These are phyloP conservation scores for Dasypogon diadema DNA, from an alignment of 2,888 invertebrate species.

Conservation along the genomic window DNA sequence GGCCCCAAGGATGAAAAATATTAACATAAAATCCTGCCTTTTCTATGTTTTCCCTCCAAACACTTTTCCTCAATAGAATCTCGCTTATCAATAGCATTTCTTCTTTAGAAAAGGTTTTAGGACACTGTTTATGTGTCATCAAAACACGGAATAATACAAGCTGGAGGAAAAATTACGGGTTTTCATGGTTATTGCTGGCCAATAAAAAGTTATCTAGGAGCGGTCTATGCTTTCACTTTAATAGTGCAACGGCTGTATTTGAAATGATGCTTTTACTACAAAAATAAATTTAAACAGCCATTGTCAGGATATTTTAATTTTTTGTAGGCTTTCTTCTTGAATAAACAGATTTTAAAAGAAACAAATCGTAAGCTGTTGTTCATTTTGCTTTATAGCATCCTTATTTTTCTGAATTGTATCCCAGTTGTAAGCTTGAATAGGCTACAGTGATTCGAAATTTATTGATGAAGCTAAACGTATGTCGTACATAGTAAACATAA, in stretches of 20 bases:
- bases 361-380: too few species aligned
- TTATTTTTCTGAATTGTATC: too few species aligned
- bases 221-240: neutral
- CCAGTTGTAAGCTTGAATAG: too few species aligned
- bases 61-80: neutral
- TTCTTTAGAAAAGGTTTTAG: neutral
- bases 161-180: neutral
- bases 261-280: neutral
- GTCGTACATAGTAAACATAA: too few species aligned
- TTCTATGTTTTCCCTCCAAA: neutral
- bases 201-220: constrained; percentile 8
- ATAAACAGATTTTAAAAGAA: too few species aligned
- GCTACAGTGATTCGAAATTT: too few species aligned
- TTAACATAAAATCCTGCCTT: neutral
- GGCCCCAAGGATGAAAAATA: neutral
- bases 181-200: constrained; percentile 5
- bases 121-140: neutral
- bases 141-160: constrained; percentile 3
- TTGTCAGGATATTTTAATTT: neutral
- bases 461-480: too few species aligned
- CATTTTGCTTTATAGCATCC: too few species aligned
- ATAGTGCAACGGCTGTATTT: neutral
- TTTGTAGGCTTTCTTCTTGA: too few species aligned
- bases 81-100: neutral
- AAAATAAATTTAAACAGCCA: neutral